Base-by-base conservation (phyloP, 2,797 vertebrate genomes). In the Arctocebus calabarensis region DNA sequence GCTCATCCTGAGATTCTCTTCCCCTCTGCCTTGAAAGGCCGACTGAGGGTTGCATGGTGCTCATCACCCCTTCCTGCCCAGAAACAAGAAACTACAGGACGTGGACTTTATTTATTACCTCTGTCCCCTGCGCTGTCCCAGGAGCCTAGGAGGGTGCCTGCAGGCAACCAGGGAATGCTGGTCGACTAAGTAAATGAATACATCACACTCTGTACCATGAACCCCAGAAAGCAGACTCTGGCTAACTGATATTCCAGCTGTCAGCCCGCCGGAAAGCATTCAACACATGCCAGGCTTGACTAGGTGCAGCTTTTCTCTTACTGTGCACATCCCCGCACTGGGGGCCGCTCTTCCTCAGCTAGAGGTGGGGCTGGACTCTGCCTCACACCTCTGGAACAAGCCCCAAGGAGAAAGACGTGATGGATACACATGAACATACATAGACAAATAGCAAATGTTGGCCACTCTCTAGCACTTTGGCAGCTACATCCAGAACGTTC, bases 141-240 rank as follows among this genome's bases (percentile, higher is more conserved):
- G 17, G 1, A 22, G 22, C 40, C 40, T 27, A 0, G 6, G 32
- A 59, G 0, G 0, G 14, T 64, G n/a, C 22, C 23, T 4, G 25
- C 32, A 34, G 83, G 25, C 1, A 2, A 34, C 34, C 19, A 32
- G 14, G 7, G 10, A 52, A 57, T 1, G 1, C 34, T 11, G 40
- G 13, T 7, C 6, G 32, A 45, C n/a, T 25, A 81, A 91, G 40
- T 10, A 40, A 61, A 9, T 5, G 25, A 61, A 9, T 19, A 29
- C 22, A 40, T 23, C 29, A 25, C 40, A 12, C 17, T 5, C 43
- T 7, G 25, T 25, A 4, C 19, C 43, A 11, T 1, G 3, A 59
- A 27, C 25, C 23, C 22, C 27, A 22, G 61, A 32, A 59, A 81
- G 43, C 37, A 13, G 29, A 27, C 59, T 19, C 4, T 5, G n/a